These are phyloP conservation scores for Glaucomys volans DNA, from an alignment of 2,113 vertebrate species.

Conservation along the genomic window DNA sequence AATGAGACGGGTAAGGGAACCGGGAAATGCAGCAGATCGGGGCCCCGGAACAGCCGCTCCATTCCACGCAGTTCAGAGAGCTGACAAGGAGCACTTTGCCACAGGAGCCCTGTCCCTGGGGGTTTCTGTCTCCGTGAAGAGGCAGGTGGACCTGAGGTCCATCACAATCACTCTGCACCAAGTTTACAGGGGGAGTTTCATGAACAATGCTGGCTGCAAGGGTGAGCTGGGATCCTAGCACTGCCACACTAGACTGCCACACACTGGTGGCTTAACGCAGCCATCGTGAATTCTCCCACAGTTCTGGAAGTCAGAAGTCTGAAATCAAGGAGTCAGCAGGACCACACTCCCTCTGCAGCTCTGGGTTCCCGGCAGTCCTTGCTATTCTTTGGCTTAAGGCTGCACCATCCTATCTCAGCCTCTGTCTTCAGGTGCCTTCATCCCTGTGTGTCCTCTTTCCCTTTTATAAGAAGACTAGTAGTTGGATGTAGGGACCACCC, in stretches of 20 bases:
- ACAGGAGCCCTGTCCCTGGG: background rate
- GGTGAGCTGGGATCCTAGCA: background rate
- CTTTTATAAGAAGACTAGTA: background rate
- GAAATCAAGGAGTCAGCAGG: background rate
- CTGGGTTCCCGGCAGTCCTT: background rate
- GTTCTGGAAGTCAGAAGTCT: background rate
- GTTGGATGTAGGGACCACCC: background rate
- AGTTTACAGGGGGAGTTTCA: background rate
- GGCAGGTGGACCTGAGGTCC: background rate
- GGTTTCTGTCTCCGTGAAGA: background rate
- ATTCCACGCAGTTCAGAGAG: background rate
- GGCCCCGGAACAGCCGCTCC: rapidly evolving
- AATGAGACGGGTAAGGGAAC: constrained; percentile 86
- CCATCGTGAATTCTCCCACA: background rate
- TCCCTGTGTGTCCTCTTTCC: background rate
- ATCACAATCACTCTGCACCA: background rate
- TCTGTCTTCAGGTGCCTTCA: background rate
- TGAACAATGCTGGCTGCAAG: background rate
- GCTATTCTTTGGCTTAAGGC: rapidly evolving
- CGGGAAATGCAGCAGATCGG: rapidly evolving
- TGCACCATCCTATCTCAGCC: background rate
- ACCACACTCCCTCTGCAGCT: background rate
- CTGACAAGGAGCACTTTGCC: background rate
- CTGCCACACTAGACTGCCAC: background rate
- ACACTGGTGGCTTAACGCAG: background rate